phyloP scores from a whole-genome alignment of 2,888 invertebrate species.

The Nipponacmea schrenckii region DNA sequence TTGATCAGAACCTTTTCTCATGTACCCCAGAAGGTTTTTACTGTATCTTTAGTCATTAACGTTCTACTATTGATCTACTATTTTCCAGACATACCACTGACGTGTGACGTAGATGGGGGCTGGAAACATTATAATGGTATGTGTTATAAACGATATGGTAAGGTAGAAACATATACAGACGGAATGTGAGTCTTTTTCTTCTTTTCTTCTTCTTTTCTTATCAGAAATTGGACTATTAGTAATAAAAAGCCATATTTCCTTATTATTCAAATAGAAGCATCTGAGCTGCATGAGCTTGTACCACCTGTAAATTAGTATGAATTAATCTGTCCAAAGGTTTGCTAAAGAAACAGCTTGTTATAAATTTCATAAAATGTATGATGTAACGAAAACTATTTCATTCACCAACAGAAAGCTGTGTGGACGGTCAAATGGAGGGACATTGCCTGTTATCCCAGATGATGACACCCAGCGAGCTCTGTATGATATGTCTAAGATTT shows the following conservation, averaged over 20 bases:
- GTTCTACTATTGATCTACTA: background rate
- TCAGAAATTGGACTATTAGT: background rate
- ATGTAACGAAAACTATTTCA: background rate
- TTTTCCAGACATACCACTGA: constrained; percentile 40
- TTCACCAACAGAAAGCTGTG: background rate
- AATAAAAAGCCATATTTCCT: too few species aligned
- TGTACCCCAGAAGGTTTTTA: background rate
- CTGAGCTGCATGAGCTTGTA: too few species aligned
- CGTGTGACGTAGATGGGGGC: constrained; percentile 42
- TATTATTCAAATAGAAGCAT: too few species aligned
- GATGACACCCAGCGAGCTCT: constrained; percentile 13
- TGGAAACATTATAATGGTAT: constrained; percentile 45
- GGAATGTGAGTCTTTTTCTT: constrained; percentile 41
- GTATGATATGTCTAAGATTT: constrained; percentile 7
- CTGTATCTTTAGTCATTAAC: background rate
- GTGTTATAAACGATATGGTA: constrained; percentile 42
- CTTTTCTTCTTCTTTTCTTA: background rate
- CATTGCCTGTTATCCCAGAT: constrained; percentile 4
- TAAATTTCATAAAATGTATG: too few species aligned
- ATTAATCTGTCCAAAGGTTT: too few species aligned
- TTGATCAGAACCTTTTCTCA: background rate
- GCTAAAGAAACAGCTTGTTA: too few species aligned
- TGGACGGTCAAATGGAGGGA: constrained; percentile 1
- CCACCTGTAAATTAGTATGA: too few species aligned
- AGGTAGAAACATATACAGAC: constrained; percentile 32